phyloP scores from a whole-genome alignment of 2,888 invertebrate genomes.

The Andrena bucephala region DNA sequence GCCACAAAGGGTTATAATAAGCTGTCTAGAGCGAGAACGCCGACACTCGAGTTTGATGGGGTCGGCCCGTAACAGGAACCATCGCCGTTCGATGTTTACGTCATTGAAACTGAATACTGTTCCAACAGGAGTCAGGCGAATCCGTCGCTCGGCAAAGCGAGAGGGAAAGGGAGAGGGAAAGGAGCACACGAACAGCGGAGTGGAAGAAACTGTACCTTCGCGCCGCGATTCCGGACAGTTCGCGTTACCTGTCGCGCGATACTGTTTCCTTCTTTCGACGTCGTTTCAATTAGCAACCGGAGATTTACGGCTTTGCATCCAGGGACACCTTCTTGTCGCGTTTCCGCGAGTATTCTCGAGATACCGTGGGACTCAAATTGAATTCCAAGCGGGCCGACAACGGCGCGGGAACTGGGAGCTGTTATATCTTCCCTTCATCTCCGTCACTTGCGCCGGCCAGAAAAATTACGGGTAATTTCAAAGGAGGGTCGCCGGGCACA shows the following conservation, averaged over 20 bases:
- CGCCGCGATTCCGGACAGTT: constrained; percentile 22
- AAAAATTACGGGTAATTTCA: constrained; percentile 55
- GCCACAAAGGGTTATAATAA: constrained; percentile 73
- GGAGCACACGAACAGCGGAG: constrained; percentile 25
- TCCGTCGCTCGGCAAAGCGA: constrained; percentile 27
- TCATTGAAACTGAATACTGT: constrained; percentile 59
- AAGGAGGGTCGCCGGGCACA: constrained; percentile 18
- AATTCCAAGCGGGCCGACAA: constrained; percentile 62
- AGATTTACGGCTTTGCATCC: constrained; percentile 75
- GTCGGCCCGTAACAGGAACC: constrained; percentile 35
- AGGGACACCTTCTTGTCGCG: constrained; percentile 65
- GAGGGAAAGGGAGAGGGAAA: background rate
- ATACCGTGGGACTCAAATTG: constrained; percentile 63
- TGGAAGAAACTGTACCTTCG: constrained; percentile 31
- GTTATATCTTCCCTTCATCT: constrained; percentile 46
- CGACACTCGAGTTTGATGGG: constrained; percentile 28
- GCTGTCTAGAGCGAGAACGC: constrained; percentile 50
- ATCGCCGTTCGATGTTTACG: constrained; percentile 22
- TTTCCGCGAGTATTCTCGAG: constrained; percentile 50
- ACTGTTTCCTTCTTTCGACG: constrained; percentile 65
- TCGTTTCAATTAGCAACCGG: constrained; percentile 74
- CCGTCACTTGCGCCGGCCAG: constrained; percentile 18
- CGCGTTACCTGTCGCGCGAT: constrained; percentile 35
- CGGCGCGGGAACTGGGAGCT: constrained; percentile 36
- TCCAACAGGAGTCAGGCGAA: constrained; percentile 27